Base-by-base conservation (phyloP, 2,797 vertebrate genomes). In the Acanthurus leucopareius region DNA sequence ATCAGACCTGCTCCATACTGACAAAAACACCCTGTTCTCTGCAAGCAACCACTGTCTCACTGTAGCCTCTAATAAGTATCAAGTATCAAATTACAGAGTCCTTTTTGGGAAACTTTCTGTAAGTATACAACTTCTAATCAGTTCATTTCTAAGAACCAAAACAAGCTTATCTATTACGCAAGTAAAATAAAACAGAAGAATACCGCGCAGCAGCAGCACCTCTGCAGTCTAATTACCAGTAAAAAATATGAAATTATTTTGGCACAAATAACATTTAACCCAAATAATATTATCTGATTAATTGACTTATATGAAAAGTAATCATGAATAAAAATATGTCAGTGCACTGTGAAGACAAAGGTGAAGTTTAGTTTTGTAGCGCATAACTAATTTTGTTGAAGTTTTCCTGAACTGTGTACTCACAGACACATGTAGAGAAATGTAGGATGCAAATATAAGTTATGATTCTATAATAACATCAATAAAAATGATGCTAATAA, bases 141-240 rank as follows among this genome's bases (percentile, higher is more conserved):
- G 45, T 10, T 28, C 0, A 42, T 51, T 48, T 48, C 6, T 17
- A 32, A 4, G 2, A 61, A 44, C 17, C 14, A 6, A 4, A 8
- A 38, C 9, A 5, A 25, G 40, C 40, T 42, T 42, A 57, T n/a
- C 28, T 11, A 19, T 3, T 7, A 10, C 25, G 56, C 0, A 1
- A 4, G 15, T 35, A 70, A 0, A 48, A 38, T 45, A 14, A 54
- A 51, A 10, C 44, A 7, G 45, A 13, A 22, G 19, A 28, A 57
- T 22, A 32, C 20, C n/a, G 49, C 25, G 11, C 61, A 35, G 38
- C 61, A 35, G 38, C 5, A 0, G 4, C n/a, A 64, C 19, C 20
- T 54, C 10, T 32, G 20, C 45, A 28, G 3, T n/a, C 1, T 45
- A 16, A 65, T 32, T 28, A 35, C 17, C 3, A 20, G 10, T 42